Conservation (phyloP, 2,113 vertebrate species). For the Cyprinodon tularosa region DNA sequence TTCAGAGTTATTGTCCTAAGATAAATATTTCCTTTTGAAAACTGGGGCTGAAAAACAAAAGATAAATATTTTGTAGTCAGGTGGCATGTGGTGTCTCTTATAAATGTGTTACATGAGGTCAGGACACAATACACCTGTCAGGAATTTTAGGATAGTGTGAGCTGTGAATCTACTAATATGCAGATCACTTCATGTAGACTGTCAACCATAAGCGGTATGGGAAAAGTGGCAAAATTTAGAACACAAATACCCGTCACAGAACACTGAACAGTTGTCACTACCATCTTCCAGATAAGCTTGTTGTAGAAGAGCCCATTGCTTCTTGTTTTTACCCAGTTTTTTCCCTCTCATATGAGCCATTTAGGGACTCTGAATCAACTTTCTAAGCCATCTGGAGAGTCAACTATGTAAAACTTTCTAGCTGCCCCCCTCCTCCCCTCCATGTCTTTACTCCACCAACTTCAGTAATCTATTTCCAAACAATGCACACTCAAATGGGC, state of each 20-base stretch:
- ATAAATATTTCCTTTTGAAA: slow-evolving; percentile 55
- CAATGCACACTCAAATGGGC: slow-evolving; percentile 72
- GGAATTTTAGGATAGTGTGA: slow-evolving; percentile 26
- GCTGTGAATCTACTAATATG: slow-evolving; percentile 19
- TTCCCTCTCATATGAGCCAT: slow-evolving; percentile 29
- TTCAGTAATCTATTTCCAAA: slow-evolving; percentile 71
- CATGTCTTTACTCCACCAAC: slow-evolving; percentile 47
- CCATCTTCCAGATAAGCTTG: slow-evolving; percentile 24
- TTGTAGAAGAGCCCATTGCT: slow-evolving; percentile 1
- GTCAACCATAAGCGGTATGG: slow-evolving; percentile 25
- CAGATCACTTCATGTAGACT: slow-evolving; percentile 36
- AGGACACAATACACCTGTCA: slow-evolving; percentile 64
- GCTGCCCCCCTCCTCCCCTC: slow-evolving; percentile 9
- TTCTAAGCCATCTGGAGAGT: slow-evolving; percentile 46
- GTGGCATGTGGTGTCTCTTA: slow-evolving; percentile 40
- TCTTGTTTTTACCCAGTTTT: slow-evolving; percentile 13
- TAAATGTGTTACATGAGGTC: slow-evolving; percentile 8
- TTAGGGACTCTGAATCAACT: slow-evolving; percentile 44
- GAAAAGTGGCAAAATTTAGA: slow-evolving; percentile 22
- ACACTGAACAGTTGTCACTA: slow-evolving; percentile 10
- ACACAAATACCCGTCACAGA: slow-evolving; percentile 32
- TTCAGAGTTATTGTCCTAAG: slow-evolving; percentile 42
- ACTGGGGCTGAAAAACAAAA: slow-evolving; percentile 43
- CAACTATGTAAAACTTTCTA: slow-evolving; percentile 46
- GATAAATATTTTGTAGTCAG: slow-evolving; percentile 54